Evolutionary conservation across 2,888 invertebrate genomes (phyloP).

Genomic region (Chironomus tentans): DNA sequence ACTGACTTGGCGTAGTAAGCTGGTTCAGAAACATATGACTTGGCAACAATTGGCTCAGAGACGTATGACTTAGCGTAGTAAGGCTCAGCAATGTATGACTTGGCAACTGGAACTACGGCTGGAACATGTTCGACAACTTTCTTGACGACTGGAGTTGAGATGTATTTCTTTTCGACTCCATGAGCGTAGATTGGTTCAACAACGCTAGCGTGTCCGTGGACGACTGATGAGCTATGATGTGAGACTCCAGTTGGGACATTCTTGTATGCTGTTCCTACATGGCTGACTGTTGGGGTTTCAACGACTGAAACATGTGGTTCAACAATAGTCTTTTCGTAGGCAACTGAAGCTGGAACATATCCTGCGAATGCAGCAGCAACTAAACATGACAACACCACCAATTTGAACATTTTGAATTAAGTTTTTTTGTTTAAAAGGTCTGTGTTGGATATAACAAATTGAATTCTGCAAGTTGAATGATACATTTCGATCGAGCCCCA

Average conservation of each 20-base stretch:
- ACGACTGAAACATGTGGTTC: neutral
- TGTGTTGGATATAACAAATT: conserved; percentile 22
- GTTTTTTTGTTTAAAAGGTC: conserved; percentile 21
- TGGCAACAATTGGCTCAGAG: no score
- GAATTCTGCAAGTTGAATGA: conserved; percentile 23
- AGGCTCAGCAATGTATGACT: no score
- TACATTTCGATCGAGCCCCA: conserved; percentile 15
- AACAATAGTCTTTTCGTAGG: conserved; percentile 8
- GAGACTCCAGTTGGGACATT: conserved; percentile 25
- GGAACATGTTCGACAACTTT: conserved; percentile 20
- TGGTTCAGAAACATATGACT: neutral
- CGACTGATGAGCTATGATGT: conserved; percentile 23
- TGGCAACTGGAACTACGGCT: conserved; percentile 1
- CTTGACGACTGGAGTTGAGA: conserved; percentile 17
- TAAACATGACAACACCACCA: conserved; percentile 25
- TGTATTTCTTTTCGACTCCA: conserved; percentile 22
- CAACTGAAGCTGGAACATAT: neutral
- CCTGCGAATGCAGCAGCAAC: conserved; percentile 15
- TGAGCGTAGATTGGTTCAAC: conserved; percentile 24
- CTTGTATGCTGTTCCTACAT: conserved; percentile 14
- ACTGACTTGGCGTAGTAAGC: neutral
- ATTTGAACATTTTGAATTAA: conserved; percentile 26
- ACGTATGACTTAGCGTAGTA: no score
- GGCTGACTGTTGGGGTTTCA: conserved; percentile 20
- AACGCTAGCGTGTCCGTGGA: conserved; percentile 4